Conservation (phyloP, 2,113 vertebrate genomes). For the Chaetops frenatus region DNA sequence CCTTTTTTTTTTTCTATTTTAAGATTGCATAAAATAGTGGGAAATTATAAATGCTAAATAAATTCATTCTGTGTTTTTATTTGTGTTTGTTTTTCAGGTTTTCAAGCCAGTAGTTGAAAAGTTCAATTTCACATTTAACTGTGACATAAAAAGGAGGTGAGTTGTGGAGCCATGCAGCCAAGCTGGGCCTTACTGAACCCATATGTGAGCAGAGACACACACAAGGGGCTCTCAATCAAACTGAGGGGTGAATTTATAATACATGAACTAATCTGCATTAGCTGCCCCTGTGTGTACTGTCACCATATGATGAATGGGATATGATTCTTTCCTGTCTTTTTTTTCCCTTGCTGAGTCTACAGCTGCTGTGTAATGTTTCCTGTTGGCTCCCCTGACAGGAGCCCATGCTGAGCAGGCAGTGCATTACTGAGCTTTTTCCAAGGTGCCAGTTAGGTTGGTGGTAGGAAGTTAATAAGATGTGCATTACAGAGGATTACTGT, state of each 20-base stretch:
- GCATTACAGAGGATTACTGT: neutral
- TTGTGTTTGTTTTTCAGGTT: constrained; percentile 75
- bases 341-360: neutral
- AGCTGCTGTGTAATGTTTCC: neutral
- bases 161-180: neutral
- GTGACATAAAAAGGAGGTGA: constrained; percentile 90
- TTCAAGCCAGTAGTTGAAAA: constrained; percentile 91
- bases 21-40: neutral
- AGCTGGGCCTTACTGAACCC: neutral
- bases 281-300: neutral
- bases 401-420: neutral
- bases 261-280: neutral
- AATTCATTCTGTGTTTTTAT: neutral
- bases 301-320: neutral
- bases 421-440: neutral
- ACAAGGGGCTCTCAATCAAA: neutral
- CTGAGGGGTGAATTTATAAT: neutral
- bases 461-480: neutral
- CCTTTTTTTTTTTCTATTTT: no score
- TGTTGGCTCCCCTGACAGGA: neutral
- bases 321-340: neutral
- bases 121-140: constrained; percentile 88
- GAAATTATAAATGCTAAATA: neutral
- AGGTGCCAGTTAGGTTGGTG: neutral
- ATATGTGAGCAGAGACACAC: neutral